phyloP scores from a whole-genome alignment of 92 coral and sea anemone species.

The Isaurus tuberculatus region DNA sequence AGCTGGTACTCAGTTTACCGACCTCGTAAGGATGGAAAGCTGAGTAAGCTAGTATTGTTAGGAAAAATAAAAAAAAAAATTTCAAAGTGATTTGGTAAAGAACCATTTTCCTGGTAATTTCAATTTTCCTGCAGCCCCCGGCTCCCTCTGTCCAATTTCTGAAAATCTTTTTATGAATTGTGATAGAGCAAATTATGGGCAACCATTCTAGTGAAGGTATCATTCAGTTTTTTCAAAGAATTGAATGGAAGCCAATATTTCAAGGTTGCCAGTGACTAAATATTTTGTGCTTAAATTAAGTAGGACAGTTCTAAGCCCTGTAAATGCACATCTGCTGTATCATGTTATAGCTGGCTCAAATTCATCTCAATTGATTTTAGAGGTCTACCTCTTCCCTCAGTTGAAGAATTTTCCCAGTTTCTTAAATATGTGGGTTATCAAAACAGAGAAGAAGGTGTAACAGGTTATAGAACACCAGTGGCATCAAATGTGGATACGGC shows the following conservation, averaged over 20 bases:
- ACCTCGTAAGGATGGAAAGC: too few relatives aligned
- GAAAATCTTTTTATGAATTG: too few relatives aligned
- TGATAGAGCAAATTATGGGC: too few relatives aligned
- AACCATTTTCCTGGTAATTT: too few relatives aligned
- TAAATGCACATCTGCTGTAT: not conserved
- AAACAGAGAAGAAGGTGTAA: slow-evolving; percentile 45
- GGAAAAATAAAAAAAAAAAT: too few relatives aligned
- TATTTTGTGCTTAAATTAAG: not conserved
- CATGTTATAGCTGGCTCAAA: not conserved
- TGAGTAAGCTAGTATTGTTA: too few relatives aligned
- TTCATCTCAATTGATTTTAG: slow-evolving; percentile 2
- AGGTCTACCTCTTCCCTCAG: slow-evolving; percentile 48
- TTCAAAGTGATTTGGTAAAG: too few relatives aligned
- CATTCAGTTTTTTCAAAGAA: too few relatives aligned
- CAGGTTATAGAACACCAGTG: slow-evolving; percentile 46
- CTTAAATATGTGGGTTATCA: slow-evolving; percentile 45
- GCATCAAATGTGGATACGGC: slow-evolving; percentile 56
- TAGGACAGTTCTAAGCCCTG: not conserved
- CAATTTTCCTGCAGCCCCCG: too few relatives aligned
- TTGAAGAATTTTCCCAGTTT: slow-evolving; percentile 51
- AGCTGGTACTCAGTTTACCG: too few relatives aligned
- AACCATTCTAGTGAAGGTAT: too few relatives aligned
- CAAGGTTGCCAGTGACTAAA: not conserved
- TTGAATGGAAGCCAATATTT: not conserved
- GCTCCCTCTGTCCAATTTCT: too few relatives aligned